These are phyloP conservation scores for Eulacestoma nigropectus DNA, from an alignment of 2,113 vertebrate species.

Conservation along the genomic window DNA sequence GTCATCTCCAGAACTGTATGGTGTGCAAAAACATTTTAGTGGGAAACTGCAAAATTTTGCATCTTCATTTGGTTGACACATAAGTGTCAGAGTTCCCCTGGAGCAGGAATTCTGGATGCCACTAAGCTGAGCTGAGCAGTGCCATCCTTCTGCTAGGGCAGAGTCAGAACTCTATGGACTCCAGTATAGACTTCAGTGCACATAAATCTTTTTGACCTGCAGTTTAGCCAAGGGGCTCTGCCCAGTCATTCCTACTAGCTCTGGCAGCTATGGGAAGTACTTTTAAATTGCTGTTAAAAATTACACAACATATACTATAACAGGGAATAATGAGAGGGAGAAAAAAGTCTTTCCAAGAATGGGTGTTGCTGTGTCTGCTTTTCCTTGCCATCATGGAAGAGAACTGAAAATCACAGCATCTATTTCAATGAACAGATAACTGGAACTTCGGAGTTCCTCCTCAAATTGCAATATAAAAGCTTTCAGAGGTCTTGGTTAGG, in stretches of 20 bases:
- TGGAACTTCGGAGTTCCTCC: not conserved
- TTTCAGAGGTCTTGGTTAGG: not conserved
- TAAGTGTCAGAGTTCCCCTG: not conserved
- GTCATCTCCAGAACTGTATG: not conserved
- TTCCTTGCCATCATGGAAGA: not conserved
- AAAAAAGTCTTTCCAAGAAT: not conserved
- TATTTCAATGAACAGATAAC: not conserved
- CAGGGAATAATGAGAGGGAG: not conserved
- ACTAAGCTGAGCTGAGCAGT: not conserved
- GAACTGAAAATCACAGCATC: not conserved
- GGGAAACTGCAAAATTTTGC: not conserved
- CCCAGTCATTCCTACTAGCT: not conserved
- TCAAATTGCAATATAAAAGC: not conserved
- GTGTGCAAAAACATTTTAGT: not conserved
- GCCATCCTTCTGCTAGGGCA: not conserved
- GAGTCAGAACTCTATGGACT: not conserved
- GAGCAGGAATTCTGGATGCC: not conserved
- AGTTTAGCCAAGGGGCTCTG: not conserved
- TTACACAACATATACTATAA: not conserved
- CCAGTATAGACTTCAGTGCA: not conserved
- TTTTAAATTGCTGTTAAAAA: not conserved
- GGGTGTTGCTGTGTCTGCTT: not conserved
- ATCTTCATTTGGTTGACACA: not conserved
- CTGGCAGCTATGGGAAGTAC: not conserved
- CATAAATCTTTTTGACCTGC: not conserved